Percentiles rank a stretch among this genome's conserved stretches.
Evolutionary conservation across 1,140 invertebrate species (phyloP).

Genomic region (Drosophila kanapiae): DNA sequence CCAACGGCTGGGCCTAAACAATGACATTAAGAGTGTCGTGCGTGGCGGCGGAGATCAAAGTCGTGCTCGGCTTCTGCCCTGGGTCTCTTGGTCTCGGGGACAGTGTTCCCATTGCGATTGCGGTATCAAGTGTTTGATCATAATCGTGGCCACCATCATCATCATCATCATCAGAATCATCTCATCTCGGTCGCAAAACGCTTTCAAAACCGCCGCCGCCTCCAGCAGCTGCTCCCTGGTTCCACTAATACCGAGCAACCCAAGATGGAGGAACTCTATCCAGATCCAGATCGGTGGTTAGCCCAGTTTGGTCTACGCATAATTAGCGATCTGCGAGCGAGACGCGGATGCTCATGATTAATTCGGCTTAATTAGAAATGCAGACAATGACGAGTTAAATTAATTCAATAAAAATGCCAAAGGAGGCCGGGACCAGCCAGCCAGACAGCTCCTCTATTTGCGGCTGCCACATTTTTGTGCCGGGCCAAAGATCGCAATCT

Average conservation of each 20-base stretch:
- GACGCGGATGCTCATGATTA: conserved; percentile 71
- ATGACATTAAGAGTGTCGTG: conserved; percentile 62
- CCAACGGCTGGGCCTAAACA: conserved; percentile 26
- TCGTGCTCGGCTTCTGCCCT: conserved; percentile 10
- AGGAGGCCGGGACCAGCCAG: conserved; percentile 12
- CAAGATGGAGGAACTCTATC: conserved; percentile 30
- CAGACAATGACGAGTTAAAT: conserved; percentile 75
- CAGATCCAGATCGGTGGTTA: conserved; percentile 37
- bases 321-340: conserved; percentile 61
- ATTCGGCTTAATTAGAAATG: conserved; percentile 84
- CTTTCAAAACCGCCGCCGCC: conserved; percentile 70
- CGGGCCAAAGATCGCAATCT: conserved; percentile 73
- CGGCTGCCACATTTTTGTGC: conserved; percentile 52
- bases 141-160: conserved; percentile 67
- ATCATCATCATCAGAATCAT: conserved; percentile 15
- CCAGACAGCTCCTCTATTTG: conserved; percentile 24
- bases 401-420: conserved; percentile 82
- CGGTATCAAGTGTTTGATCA: conserved; percentile 71
- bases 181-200: conserved; percentile 46
- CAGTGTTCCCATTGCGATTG: conserved; percentile 41
- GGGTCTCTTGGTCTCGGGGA: conserved; percentile 11
- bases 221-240: conserved; percentile 37
- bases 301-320: conserved; percentile 71
- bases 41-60: conserved; percentile 75
- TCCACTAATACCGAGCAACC: conserved; percentile 22